Percentiles rank a stretch among this genome's conserved stretches.
Evolutionary conservation across 2,888 invertebrate genomes (phyloP).

Genomic region (Thereva nobilitata): DNA sequence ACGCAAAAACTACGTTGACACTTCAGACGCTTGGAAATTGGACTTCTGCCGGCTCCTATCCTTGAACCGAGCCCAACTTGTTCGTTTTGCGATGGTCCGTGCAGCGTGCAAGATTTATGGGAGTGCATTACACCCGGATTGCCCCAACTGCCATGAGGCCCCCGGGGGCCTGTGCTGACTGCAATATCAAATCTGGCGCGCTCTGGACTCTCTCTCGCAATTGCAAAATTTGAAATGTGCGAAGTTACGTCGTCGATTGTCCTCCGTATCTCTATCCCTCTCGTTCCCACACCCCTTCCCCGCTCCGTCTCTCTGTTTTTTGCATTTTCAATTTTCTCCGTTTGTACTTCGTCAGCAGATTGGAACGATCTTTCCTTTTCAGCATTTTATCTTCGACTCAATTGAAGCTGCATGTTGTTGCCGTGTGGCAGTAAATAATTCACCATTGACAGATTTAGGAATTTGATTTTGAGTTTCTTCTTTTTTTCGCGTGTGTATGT

Average conservation of each 20-base stretch:
- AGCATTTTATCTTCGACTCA: no score
- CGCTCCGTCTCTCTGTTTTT: no score
- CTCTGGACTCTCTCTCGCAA: not conserved
- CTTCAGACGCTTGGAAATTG: constrained; percentile 28
- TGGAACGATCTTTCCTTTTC: no score
- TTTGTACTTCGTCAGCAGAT: no score
- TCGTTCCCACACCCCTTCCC: no score
- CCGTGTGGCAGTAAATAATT: no score
- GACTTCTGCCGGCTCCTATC: constrained; percentile 30
- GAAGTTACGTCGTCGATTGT: not conserved
- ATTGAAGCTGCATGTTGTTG: no score
- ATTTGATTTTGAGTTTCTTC: no score
- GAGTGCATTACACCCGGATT: constrained; percentile 30
- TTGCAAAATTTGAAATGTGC: not conserved
- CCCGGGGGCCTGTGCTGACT: constrained; percentile 10
- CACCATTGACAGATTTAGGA: no score
- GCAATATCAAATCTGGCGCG: constrained; percentile 5
- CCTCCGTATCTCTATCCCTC: no score
- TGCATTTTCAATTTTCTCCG: no score
- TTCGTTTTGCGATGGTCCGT: constrained; percentile 18
- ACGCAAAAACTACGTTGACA: constrained; percentile 25
- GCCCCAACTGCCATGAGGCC: not conserved
- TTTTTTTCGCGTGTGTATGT: no score
- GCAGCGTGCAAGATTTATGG: constrained; percentile 23
- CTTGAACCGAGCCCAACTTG: constrained; percentile 20